Conservation (phyloP, 2,888 invertebrate genomes). For the Heliconius sara region DNA sequence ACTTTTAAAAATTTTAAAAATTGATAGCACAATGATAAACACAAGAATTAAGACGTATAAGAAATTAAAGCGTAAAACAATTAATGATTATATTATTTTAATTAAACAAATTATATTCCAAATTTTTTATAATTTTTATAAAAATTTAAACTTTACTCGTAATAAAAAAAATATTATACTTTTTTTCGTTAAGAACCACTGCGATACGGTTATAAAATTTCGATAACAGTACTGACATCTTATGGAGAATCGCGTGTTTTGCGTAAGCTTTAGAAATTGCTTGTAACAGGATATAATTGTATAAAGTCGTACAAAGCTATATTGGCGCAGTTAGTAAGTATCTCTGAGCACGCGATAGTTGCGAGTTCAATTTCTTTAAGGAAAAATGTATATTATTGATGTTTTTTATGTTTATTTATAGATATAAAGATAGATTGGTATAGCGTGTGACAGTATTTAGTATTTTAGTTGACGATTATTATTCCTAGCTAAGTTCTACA, state of each 20-base stretch:
- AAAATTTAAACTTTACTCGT: not conserved
- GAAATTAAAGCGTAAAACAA: too few relatives aligned
- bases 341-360: not conserved
- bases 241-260: constrained; percentile 50
- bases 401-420: too few relatives aligned
- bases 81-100: too few relatives aligned
- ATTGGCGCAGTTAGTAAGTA: not conserved
- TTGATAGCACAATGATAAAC: too few relatives aligned
- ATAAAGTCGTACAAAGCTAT: not conserved
- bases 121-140: too few relatives aligned
- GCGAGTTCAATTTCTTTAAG: not conserved
- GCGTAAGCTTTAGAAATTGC: constrained; percentile 40
- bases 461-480: too few relatives aligned
- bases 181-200: not conserved
- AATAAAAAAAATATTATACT: not conserved
- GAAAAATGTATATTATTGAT: too few relatives aligned
- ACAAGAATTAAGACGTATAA: too few relatives aligned
- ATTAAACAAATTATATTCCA: too few relatives aligned
- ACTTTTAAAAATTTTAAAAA: not conserved
- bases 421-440: too few relatives aligned
- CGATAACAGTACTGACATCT: constrained; percentile 27
- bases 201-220: constrained; percentile 34
- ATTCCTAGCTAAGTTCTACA: too few relatives aligned
- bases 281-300: constrained; percentile 17
- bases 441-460: too few relatives aligned